phyloP scores from a whole-genome alignment of 2,797 vertebrate genomes.

The Cichlasoma orientale region DNA sequence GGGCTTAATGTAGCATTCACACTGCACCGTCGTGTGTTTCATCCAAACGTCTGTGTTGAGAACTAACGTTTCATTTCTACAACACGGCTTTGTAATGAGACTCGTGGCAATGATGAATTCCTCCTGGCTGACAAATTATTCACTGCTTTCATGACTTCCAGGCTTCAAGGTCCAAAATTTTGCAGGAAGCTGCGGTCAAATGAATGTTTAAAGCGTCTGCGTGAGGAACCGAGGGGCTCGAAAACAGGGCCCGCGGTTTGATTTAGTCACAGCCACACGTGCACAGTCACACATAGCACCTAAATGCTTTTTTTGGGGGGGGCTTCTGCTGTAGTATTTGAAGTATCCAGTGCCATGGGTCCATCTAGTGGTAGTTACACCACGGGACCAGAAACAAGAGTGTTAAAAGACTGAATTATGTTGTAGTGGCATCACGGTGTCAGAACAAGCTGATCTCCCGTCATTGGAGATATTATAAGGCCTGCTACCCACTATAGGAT shows the following conservation, averaged over 20 bases:
- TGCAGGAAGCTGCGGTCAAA: background rate
- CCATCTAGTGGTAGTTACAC: slow-evolving; percentile 59
- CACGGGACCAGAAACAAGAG: slow-evolving; percentile 47
- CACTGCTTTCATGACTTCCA: slow-evolving; percentile 11
- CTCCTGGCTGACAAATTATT: slow-evolving; percentile 21
- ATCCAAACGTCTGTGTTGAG: slow-evolving; percentile 44
- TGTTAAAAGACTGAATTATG: slow-evolving; percentile 21
- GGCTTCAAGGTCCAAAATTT: slow-evolving; percentile 8
- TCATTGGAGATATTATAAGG: slow-evolving; percentile 21
- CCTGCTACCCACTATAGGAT: slow-evolving; percentile 42
- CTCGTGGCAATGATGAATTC: slow-evolving; percentile 17
- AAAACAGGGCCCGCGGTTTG: slow-evolving; percentile 21
- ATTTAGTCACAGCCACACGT: slow-evolving; percentile 15
- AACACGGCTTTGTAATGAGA: slow-evolving; percentile 41
- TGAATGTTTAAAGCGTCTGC: slow-evolving; percentile 10
- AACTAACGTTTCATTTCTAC: slow-evolving; percentile 31
- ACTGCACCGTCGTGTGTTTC: slow-evolving; percentile 54
- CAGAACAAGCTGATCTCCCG: slow-evolving; percentile 29
- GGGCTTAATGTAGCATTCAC: slow-evolving; percentile 77
- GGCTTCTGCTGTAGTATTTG: background rate
- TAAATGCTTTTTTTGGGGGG: background rate
- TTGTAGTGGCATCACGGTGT: slow-evolving; percentile 43
- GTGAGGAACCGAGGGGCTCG: slow-evolving; percentile 20
- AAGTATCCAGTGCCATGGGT: slow-evolving; percentile 64
- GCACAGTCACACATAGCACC: slow-evolving; percentile 17